These are phyloP conservation scores for Ranitomeya variabilis DNA, from an alignment of 2,113 vertebrate species.

Conservation along the genomic window DNA sequence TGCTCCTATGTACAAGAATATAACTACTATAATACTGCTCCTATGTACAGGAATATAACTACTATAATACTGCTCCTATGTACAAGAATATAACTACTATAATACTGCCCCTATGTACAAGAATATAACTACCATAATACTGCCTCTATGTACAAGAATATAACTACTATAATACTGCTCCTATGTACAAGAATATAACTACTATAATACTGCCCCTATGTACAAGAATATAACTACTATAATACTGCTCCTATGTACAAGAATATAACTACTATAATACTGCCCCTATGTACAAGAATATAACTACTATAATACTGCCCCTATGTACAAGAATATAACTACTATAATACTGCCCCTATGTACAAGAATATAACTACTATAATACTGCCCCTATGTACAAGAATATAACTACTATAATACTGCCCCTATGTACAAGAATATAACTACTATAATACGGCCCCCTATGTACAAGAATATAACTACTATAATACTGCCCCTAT, in stretches of 20 bases:
- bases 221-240: not conserved
- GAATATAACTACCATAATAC: not conserved
- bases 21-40: slow-evolving; percentile 8
- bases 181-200: no score
- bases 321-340: not conserved
- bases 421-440: not conserved
- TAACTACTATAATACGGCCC: slow-evolving; percentile 11
- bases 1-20: no score
- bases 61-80: slow-evolving; percentile 9
- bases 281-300: slow-evolving; percentile 13
- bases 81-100: slow-evolving; percentile 20
- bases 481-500: slow-evolving; percentile 13
- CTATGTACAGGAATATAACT: not conserved
- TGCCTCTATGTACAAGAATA: no score
- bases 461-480: slow-evolving; percentile 18
- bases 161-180: no score
- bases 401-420: slow-evolving; percentile 22
- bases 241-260: not conserved
- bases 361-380: no score
- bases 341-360: not conserved
- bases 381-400: not conserved
- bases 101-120: slow-evolving; percentile 6
- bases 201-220: no score
- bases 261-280: slow-evolving; percentile 21
- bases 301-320: slow-evolving; percentile 11